Conservation (phyloP, 2,797 vertebrate species). For the Sebastes reedi region DNA sequence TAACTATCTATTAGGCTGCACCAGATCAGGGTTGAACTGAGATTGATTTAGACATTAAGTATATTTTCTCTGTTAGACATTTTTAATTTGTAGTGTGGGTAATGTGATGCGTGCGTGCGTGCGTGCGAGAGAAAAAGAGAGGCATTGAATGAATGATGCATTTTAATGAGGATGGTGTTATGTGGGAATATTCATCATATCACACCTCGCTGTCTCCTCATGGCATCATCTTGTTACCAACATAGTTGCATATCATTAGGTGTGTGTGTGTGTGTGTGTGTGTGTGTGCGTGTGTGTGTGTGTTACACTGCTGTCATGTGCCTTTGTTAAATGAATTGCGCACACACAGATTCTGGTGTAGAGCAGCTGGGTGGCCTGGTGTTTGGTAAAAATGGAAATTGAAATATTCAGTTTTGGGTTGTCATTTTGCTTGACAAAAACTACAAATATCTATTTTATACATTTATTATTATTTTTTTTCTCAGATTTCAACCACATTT, state of each 20-base stretch:
- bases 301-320: no score
- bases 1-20: no score
- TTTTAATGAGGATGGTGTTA: constrained; percentile 4
- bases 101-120: no score
- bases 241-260: not conserved
- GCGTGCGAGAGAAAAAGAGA: no score
- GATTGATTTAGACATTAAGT: no score
- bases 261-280: fast-evolving
- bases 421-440: not conserved
- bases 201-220: not conserved
- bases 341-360: no score
- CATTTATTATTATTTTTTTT: not conserved
- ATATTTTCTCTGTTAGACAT: no score
- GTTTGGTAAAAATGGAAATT: no score
- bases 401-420: not conserved
- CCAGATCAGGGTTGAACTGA: no score
- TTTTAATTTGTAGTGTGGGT: no score
- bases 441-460: not conserved
- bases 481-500: not conserved
- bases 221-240: not conserved
- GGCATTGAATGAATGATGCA: constrained; percentile 5
- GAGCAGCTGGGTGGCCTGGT: no score
- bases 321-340: not conserved
- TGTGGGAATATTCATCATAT: constrained; percentile 14
- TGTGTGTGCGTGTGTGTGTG: fast-evolving